A percentile compares a stretch with the other conserved stretches of the same genome.
Evolutionary conservation across 2,797 vertebrate species (phyloP).

Genomic region (Telmatherina bonti): DNA sequence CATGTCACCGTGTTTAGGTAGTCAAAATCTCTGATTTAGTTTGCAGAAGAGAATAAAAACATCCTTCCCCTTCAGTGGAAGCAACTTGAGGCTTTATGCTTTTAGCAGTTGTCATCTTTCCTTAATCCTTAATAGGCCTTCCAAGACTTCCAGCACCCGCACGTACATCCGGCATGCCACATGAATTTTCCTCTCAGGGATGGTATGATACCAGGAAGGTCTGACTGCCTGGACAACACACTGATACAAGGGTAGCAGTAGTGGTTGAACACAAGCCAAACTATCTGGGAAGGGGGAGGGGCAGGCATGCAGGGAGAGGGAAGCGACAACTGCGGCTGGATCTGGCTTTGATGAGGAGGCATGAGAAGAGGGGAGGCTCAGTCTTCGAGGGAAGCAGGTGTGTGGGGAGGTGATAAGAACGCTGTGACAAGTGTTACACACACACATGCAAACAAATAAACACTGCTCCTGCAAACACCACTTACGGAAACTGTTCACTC

Average conservation of each 20-base stretch:
- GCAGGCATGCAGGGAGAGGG: slow-evolving; percentile 46
- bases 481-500: slow-evolving; percentile 56
- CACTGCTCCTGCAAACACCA: slow-evolving; percentile 46
- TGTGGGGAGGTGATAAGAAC: slow-evolving; percentile 84
- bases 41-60: slow-evolving; percentile 10
- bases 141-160: slow-evolving; percentile 57
- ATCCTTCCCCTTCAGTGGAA: slow-evolving; percentile 5
- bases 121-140: slow-evolving; percentile 66
- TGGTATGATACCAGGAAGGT: slow-evolving; percentile 61
- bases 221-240: slow-evolving; percentile 57
- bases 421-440: slow-evolving; percentile 49
- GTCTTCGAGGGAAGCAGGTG: slow-evolving; percentile 83
- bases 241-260: slow-evolving; percentile 52
- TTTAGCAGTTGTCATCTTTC: slow-evolving; percentile 52
- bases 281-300: slow-evolving; percentile 40
- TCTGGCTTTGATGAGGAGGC: slow-evolving; percentile 82
- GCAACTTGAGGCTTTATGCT: slow-evolving; percentile 41
- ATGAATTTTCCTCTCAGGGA: slow-evolving; percentile 53
- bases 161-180: slow-evolving; percentile 39
- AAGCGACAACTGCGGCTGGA: slow-evolving; percentile 71
- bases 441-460: slow-evolving; percentile 57
- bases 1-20: not conserved
- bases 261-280: slow-evolving; percentile 72
- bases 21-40: slow-evolving; percentile 26
- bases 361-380: slow-evolving; percentile 79